A percentile compares a stretch with the other conserved stretches of the same genome.
These are phyloP conservation scores for Chionis minor DNA, from an alignment of 2,113 vertebrate genomes.

Conservation along the genomic window DNA sequence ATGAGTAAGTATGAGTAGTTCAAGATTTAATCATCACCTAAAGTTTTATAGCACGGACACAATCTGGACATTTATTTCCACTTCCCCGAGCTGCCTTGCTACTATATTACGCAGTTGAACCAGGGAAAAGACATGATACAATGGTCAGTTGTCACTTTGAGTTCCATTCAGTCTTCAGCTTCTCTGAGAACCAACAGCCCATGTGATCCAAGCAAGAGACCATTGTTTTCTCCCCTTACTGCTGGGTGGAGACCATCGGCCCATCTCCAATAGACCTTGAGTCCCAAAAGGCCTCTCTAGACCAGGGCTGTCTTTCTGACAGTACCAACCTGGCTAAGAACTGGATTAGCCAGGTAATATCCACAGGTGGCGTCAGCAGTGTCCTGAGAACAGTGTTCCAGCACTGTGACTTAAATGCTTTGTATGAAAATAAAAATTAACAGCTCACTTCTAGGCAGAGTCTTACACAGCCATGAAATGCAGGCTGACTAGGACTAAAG, in stretches of 20 bases:
- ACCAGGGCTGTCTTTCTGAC: not conserved
- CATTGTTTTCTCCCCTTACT: not conserved
- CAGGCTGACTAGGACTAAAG: not conserved
- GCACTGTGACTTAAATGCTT: not conserved
- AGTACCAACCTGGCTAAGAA: not conserved
- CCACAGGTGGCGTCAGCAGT: not conserved
- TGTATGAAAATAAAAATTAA: not conserved
- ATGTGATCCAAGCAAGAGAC: not conserved
- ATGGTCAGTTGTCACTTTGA: not conserved
- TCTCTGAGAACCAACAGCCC: not conserved
- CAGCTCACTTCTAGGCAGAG: not conserved
- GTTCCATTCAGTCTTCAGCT: not conserved
- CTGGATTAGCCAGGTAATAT: fast-evolving
- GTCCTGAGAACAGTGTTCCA: not conserved
- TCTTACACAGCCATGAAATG: not conserved
- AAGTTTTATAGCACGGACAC: not conserved
- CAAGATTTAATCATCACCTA: not conserved
- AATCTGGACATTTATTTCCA: not conserved
- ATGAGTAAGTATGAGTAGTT: not conserved
- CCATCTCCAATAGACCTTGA: not conserved
- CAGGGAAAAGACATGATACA: not conserved
- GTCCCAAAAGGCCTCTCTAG: not conserved
- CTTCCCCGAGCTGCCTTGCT: not conserved
- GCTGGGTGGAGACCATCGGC: not conserved
- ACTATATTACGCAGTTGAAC: not conserved